A percentile compares a stretch with the other conserved stretches of the same genome.
These are phyloP conservation scores for Scatophagus argus DNA, from an alignment of 2,113 vertebrate genomes.

Conservation along the genomic window DNA sequence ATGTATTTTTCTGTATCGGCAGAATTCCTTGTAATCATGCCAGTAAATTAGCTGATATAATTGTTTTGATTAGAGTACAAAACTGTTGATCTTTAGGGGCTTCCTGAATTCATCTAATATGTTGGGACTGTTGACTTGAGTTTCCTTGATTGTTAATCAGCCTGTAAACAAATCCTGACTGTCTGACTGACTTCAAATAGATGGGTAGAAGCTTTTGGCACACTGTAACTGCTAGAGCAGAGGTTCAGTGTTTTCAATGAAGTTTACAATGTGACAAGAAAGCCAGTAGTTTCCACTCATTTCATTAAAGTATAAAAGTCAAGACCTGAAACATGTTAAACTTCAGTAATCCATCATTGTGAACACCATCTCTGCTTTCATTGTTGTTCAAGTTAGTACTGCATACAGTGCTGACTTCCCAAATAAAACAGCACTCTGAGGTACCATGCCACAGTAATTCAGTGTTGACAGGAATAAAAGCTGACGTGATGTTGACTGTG, in stretches of 20 bases:
- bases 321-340: neutral
- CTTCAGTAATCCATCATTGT: slow-evolving; percentile 30
- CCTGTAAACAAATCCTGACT: neutral
- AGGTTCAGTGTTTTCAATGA: neutral
- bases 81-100: neutral
- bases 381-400: slow-evolving; percentile 13
- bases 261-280: neutral
- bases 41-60: neutral
- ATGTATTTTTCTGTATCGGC: neutral
- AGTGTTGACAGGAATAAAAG: slow-evolving; percentile 33
- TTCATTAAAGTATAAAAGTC: neutral
- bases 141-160: neutral
- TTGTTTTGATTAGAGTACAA: neutral
- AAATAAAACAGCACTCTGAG: slow-evolving; percentile 24
- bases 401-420: slow-evolving; percentile 16
- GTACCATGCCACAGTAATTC: slow-evolving; percentile 19
- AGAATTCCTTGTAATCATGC: neutral
- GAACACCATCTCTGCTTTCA: slow-evolving; percentile 1
- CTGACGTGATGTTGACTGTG: slow-evolving; percentile 28
- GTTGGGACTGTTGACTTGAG: neutral
- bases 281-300: slow-evolving; percentile 3
- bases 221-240: too few relatives aligned
- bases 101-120: neutral
- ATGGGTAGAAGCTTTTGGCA: neutral
- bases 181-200: neutral